Base-by-base conservation (phyloP, 2,797 vertebrate species). In the Emydoidea blandingii region DNA sequence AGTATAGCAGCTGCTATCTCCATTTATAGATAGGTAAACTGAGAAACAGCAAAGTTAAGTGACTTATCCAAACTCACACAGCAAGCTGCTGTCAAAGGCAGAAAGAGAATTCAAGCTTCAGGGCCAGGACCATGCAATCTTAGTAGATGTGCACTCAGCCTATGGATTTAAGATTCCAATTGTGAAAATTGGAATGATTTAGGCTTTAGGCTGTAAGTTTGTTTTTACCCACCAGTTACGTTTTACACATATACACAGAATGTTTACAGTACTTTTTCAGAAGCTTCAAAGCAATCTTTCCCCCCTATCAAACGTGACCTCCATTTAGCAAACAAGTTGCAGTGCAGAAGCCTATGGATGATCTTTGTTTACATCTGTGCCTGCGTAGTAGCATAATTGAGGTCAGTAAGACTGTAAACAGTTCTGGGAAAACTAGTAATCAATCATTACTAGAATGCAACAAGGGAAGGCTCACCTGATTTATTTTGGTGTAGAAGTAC, bases 381-480 rank as follows among this genome's bases (percentile, higher is more conserved):
- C 95, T 96, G 93, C 88, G 90, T 49, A 78, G 95, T 91, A 83
- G 90, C 56, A 41, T 29, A 83, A 97, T 82, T 94, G 88, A 96
- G 97, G 97, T 97, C 97, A 97, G 89, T 80, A 95, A 81, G 76
- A 95, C 56, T 56, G 96, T 96, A 96, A 96, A 97, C 93, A 97
- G 16, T 96, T 97, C 96, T 81, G 93, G 94, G 94, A 94, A 97
- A 97, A 95, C 81, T 76, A 89, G 56, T 82, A 90, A 96, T 97
- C 97, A 97, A 98, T 97, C 89, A 98, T 98, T 98, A 87, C 83
- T 95, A 94, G 96, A 83, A 44, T 91, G 81, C 81, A 97, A 94
- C 44, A 95, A 87, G 41, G 47, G 81, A 84, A 96, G 90, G 82
- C 44, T 62, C 25, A 72, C 21, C 56, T 29, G 1, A 79, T 92